Percentiles rank a stretch among this genome's conserved stretches.
Conservation (phyloP, 2,113 vertebrate species). For the Heliornis fulica region DNA sequence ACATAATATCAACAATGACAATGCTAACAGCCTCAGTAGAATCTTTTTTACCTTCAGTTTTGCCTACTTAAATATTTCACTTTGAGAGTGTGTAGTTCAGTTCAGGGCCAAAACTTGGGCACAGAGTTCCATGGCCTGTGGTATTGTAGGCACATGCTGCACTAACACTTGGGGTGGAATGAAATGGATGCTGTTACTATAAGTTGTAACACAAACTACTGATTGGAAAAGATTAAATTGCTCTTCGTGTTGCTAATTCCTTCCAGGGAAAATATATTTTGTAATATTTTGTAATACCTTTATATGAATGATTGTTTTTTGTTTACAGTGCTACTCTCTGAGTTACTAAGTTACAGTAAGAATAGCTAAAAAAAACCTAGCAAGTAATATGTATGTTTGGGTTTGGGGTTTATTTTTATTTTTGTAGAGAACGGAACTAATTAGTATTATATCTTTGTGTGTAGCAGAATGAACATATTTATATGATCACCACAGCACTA, state of each 20-base stretch:
- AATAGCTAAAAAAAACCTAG: not conserved
- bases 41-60: not conserved
- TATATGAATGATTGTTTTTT: not conserved
- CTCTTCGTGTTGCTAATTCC: not conserved
- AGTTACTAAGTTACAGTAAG: not conserved
- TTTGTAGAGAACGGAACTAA: not conserved
- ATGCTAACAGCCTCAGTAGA: not conserved
- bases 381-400: not conserved
- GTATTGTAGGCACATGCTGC: not conserved
- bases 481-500: not conserved
- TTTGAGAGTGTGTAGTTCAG: not conserved
- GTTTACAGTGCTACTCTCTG: not conserved
- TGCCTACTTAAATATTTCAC: not conserved
- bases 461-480: not conserved
- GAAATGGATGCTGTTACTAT: not conserved
- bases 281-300: no score
- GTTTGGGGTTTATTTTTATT: not conserved
- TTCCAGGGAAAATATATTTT: not conserved
- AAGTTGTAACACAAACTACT: not conserved
- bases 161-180: not conserved
- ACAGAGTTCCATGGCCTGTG: not conserved
- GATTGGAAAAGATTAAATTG: not conserved
- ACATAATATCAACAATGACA: not conserved
- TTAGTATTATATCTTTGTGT: not conserved
- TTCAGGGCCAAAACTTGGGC: not conserved